Evolutionary conservation across 35 echinoderm and acorn worm genomes (phyloP).

Genomic region (Eucidaris tribuloides): DNA sequence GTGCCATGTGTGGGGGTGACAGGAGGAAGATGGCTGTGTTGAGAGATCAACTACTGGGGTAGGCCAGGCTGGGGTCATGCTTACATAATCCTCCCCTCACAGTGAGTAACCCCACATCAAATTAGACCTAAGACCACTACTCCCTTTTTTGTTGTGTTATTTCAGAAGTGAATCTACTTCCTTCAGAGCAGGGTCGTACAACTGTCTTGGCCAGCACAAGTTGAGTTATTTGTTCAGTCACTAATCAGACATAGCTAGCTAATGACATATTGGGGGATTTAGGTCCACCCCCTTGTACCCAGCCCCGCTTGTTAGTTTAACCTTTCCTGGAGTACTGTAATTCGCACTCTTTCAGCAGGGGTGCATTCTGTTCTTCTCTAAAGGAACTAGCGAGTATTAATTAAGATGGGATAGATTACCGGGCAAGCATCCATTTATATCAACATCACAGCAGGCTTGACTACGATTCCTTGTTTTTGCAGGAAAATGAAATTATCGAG

Average conservation of each 20-base stretch:
- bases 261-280: constrained; percentile 28
- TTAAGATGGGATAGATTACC: constrained; percentile 38
- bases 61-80: background rate
- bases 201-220: background rate
- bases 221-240: background rate
- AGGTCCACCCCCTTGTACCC: background rate
- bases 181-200: background rate
- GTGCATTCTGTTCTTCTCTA: background rate
- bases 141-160: too few relatives aligned
- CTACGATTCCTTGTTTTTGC: constrained; percentile 5
- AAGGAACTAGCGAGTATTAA: constrained; percentile 14
- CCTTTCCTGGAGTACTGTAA: constrained; percentile 18
- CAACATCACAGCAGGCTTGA: background rate
- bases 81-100: background rate
- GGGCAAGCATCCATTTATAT: background rate
- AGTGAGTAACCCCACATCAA: background rate
- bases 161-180: background rate
- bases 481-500: constrained; percentile 30
- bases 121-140: too few relatives aligned
- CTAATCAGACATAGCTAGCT: constrained; percentile 5
- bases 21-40: background rate
- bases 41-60: constrained; percentile 4
- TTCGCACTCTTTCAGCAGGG: constrained; percentile 33
- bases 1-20: constrained; percentile 17
- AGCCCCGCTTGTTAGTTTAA: constrained; percentile 18